Evolutionary conservation across 2,888 invertebrate genomes (phyloP), one percentile per base, ranked within the genome.

Genomic region (Brachyopa scutellaris): DNA sequence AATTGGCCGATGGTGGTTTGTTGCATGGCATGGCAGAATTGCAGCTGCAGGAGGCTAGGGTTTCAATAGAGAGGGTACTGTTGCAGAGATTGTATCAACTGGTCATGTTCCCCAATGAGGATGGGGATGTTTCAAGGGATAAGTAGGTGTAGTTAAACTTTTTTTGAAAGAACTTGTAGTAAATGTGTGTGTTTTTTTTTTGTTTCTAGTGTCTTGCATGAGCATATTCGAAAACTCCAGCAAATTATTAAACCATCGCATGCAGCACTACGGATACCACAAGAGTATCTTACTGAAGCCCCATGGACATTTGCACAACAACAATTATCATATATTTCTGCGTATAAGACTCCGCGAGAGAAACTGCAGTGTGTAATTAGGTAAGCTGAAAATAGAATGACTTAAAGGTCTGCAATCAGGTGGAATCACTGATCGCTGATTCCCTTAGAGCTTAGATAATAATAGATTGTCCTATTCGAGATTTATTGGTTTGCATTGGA

Each of bases 301-400:
- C 99, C 99, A 11, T 99, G 97, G 98, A 95, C 97, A 29, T 96
- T 97, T 87, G 98, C 98, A 40, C 98, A 99, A 91, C 94, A 95
- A 57, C 97, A 97, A 87, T 93, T 99, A 66, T 93, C 94, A 36
- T 95, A 96, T 85, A 95, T 98, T 88, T 95, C 97, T 84, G 97
- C 97, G 6, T 98, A 96, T 91, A 95, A 96, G 91, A 97, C 97
- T 5, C 97, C 97, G 6, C 91, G 94, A 49, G 97, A 97, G 90
- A 97, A 97, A 91, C 92, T 93, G 2, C 87, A 88, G 72, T 91
- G 91, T 84, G 90, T 91, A 72, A 89, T 90, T 13, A 88, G 90
- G 90, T 90, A 84, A n/a, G n/a, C n/a, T n/a, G n/a, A n/a, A n/a
- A n/a, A n/a, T n/a, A n/a, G n/a, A n/a, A n/a, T n/a, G n/a, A n/a